Evolutionary conservation across 2,113 vertebrate species (phyloP), one percentile per base, ranked within the genome.

Genomic region (Sprattus sprattus): DNA sequence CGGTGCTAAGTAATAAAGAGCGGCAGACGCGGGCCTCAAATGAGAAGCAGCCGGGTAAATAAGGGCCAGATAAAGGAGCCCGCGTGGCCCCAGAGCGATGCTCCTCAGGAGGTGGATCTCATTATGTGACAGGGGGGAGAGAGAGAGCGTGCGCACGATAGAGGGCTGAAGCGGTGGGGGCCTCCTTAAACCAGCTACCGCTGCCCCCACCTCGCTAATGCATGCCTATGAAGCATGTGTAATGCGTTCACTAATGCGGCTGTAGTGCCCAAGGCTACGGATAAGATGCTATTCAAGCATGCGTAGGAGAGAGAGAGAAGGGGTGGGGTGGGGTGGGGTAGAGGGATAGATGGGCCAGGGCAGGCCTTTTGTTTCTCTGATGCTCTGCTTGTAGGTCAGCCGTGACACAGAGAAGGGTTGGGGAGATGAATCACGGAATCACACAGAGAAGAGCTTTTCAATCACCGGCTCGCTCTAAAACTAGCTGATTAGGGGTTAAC

Each of bases 1-100:
- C 93, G 91, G 88, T 91, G 91, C 92, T 94, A 94, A 94, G 94
- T 95, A 94, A 95, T 94, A 95, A 94, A 94, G 93, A 92, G 90
- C 54, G 44, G 45, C 57, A 84, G 91, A 93, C 90, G 89, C 85
- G 84, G 88, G 88, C 88, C 93, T 92, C 93, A 93, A 93, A 92
- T 91, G 90, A 90, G 87, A 67, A 47, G 88, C 87, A 32, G 83
- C 88, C 91, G 89, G 91, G 92, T 93, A 94, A 93, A 94, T 93
- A 93, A 92, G 91, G 92, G 88, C 81, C 71, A 89, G 88, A 92
- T 94, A 92, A 92, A 92, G 91, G 85, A 90, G 87, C 84, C 9
- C 0, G 20, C 75, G 87, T 82, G 57, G 85, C 85, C 44, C 86
- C 86, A 87, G 88, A 92, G 88, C 91, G 89, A 90, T 92, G 89